phyloP scores from a whole-genome alignment of 2,797 vertebrate genomes.

The Parambassis ranga region DNA sequence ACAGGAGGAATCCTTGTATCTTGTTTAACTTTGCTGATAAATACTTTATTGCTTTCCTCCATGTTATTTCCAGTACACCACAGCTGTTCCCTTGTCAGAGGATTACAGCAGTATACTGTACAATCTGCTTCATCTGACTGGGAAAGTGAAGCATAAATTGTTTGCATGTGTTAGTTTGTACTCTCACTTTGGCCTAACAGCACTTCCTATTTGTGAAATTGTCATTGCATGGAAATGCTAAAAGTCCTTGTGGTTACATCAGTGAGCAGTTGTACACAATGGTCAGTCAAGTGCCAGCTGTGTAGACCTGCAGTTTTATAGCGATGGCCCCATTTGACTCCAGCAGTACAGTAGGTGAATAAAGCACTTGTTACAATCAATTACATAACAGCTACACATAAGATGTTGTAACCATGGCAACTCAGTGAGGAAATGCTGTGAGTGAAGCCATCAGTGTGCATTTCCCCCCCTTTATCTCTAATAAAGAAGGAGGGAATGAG shows the following conservation, averaged over 20 bases:
- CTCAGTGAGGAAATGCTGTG: neutral
- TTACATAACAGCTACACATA: conserved; percentile 44
- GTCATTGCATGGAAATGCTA: neutral
- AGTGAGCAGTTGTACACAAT: neutral
- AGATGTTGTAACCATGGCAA: conserved; percentile 62
- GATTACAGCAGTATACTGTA: neutral
- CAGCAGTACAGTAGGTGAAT: conserved; percentile 23
- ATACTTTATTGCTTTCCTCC: too few species aligned
- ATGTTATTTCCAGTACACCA: neutral
- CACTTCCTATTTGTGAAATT: conserved; percentile 9
- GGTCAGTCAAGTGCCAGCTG: neutral
- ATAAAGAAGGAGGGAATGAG: conserved; percentile 18
- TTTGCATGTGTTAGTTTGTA: conserved; percentile 4
- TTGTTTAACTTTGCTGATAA: neutral
- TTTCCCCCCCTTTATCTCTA: conserved; percentile 4
- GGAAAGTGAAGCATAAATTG: neutral
- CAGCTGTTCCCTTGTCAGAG: neutral
- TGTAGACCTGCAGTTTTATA: neutral
- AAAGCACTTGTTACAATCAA: conserved; percentile 32
- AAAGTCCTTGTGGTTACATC: conserved; percentile 8
- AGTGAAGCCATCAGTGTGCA: conserved; percentile 15
- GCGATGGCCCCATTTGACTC: conserved; percentile 1
- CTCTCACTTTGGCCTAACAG: neutral
- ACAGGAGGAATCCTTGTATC: too few species aligned
- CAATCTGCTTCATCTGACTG: neutral